phyloP scores from a whole-genome alignment of 2,113 vertebrate genomes.

The human (Homo sapiens) region DNA sequence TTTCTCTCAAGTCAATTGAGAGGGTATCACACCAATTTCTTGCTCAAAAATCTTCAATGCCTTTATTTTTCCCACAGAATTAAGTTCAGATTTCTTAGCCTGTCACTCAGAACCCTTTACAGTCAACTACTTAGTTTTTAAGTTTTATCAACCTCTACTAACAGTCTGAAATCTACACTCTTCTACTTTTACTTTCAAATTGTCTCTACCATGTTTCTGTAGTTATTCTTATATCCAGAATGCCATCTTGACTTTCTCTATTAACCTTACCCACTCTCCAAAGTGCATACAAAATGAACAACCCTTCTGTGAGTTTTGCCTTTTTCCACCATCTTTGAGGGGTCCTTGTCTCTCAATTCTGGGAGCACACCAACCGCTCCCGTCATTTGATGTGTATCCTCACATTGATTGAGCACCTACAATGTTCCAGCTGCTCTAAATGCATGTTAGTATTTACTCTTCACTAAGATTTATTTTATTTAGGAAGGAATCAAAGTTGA shows the following conservation, averaged over 20 bases:
- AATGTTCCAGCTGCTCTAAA: neutral
- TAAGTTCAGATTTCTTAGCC: neutral
- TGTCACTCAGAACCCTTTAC: neutral
- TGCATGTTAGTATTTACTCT: neutral
- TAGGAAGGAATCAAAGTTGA: neutral
- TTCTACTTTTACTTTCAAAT: neutral
- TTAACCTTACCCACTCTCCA: neutral
- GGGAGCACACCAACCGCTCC: neutral
- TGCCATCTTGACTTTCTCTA: neutral
- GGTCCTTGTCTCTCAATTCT: neutral
- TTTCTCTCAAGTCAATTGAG: neutral
- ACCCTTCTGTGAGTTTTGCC: neutral
- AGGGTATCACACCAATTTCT: neutral
- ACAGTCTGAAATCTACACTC: neutral
- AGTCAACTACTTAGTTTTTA: neutral
- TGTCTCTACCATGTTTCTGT: neutral
- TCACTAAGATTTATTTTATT: neutral
- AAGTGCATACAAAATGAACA: neutral
- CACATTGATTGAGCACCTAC: neutral
- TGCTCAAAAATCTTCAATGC: neutral
- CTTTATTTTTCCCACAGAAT: neutral
- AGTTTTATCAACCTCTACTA: neutral
- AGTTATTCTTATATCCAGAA: neutral
- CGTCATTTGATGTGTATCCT: no score
- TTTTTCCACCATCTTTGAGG: neutral